Base-by-base conservation (phyloP, 2,113 vertebrate genomes). In the Engystomops pustulosus region DNA sequence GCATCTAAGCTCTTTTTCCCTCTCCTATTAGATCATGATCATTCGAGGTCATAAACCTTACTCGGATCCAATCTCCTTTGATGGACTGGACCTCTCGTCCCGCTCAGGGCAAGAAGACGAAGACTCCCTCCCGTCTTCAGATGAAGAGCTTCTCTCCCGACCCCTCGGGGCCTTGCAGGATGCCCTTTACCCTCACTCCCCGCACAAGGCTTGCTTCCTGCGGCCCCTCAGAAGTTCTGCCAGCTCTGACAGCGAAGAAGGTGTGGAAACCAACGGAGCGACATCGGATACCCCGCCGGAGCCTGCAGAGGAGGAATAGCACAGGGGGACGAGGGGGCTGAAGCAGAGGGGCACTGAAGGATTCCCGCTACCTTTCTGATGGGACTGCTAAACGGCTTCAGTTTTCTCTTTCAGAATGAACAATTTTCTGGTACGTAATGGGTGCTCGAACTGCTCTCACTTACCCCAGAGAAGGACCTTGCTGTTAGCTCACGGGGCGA, bases 61-160 rank as follows among this genome's bases (percentile, higher is more conserved):
- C 18, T 89, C 92, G 38, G 89, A 93, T 62, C 87, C 94, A 0
- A 53, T 95, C 90, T 83, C 91, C 17, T 93, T 93, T 87, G 94
- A 94, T 84, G 93, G 95, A 69, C 93, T 98, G 44, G 92, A 94
- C 86, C 90, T 98, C 89, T 95, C 94, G 41, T 95, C 94, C 10
- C 89, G 94, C 68, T 94, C 94, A 0, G 83, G 74, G 12, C 74
- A 45, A 36, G 94, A 91, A 0, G 97, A 97, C 32, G 96, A 95
- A 20, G 96, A 98, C 92, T 99, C 96, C 8, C 93, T 97, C 86
- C 96, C 95, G 11, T 94, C 93, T 0, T 98, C 97, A 0, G 97
- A 97, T 1, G 97, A 98, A 53, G 97, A 98, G 89, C 94, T 96
- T 62, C 94, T 97, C 0, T 91, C 93, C 41, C 93, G 93, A 80